These are phyloP conservation scores for Coregonus sp. DNA, from an alignment of 2,797 vertebrate species.

Conservation along the genomic window DNA sequence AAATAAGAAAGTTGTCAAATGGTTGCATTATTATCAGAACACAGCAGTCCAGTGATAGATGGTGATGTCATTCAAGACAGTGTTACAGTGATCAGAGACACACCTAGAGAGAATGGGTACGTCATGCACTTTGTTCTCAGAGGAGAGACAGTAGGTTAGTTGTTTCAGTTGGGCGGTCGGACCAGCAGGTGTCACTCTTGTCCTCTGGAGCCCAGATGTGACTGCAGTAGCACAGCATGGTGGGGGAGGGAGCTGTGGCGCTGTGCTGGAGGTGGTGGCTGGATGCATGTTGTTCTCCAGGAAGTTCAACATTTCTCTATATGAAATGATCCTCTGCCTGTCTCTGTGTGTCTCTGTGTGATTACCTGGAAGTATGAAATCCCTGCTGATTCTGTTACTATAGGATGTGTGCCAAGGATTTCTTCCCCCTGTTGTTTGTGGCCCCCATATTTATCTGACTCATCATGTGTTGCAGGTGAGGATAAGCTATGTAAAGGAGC, in stretches of 20 bases:
- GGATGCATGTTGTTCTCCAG: background rate
- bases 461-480: background rate
- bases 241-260: background rate
- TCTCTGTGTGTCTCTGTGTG: background rate
- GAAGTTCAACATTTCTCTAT: background rate
- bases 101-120: background rate
- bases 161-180: slow-evolving; percentile 41
- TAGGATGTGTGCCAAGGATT: background rate
- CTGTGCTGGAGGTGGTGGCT: background rate
- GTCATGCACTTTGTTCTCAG: slow-evolving; percentile 37
- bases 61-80: background rate
- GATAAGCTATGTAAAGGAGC: background rate
- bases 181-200: slow-evolving; percentile 74
- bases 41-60: background rate
- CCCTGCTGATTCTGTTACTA: background rate
- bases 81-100: background rate
- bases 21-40: background rate
- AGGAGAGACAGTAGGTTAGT: slow-evolving; percentile 3
- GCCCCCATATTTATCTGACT: background rate
- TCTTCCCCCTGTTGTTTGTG: background rate
- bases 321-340: background rate
- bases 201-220: slow-evolving; percentile 31
- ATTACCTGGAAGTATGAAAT: background rate
- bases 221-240: slow-evolving; percentile 3
- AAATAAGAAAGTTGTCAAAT: background rate